phyloP scores from a whole-genome alignment of 1,140 invertebrate genomes.

The Caerostris darwini region DNA sequence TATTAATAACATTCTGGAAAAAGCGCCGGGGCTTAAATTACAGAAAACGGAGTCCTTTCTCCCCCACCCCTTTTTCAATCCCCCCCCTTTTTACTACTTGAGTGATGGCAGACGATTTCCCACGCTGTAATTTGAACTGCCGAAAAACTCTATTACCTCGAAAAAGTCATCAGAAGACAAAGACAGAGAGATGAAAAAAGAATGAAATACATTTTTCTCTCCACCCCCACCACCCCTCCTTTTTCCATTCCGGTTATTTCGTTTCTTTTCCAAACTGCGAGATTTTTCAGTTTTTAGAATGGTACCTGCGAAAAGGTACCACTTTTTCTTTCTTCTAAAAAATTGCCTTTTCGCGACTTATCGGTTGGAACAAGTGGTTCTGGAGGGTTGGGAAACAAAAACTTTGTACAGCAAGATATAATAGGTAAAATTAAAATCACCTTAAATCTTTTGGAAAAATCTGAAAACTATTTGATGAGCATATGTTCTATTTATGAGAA shows the following conservation, averaged over 20 bases:
- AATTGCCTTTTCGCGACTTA: no score
- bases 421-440: no score
- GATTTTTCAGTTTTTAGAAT: background rate
- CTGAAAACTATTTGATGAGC: no score
- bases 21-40: constrained; percentile 29
- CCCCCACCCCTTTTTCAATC: background rate
- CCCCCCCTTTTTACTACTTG: background rate
- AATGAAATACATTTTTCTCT: constrained; percentile 50
- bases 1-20: constrained; percentile 43
- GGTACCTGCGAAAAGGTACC: background rate
- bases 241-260: background rate
- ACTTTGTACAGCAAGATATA: no score
- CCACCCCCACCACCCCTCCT: constrained; percentile 5
- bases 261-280: background rate
- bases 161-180: background rate
- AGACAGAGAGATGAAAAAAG: constrained; percentile 2
- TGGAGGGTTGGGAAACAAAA: no score
- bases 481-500: no score
- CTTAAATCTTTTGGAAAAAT: no score
- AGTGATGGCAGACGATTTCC: constrained; percentile 38
- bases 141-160: constrained; percentile 41
- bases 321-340: no score
- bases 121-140: constrained; percentile 51
- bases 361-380: background rate
- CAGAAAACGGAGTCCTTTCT: background rate